A percentile compares a stretch with the other conserved stretches of the same genome.
Conservation (phyloP, 2,888 invertebrate species). For the Zygogramma bicolorata region DNA sequence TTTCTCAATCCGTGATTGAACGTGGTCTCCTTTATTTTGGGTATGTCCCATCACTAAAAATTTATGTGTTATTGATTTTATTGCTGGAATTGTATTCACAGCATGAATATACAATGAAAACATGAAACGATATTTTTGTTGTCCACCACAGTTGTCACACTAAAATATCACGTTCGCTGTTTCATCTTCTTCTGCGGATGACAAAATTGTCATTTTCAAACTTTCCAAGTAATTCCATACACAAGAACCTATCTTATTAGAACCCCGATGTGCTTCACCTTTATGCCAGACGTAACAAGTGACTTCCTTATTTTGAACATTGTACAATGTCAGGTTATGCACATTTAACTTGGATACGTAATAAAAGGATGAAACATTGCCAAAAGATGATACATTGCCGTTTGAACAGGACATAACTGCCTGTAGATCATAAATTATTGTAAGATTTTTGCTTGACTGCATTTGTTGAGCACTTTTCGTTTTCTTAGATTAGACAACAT, state of each 20-base stretch:
- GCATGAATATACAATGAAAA: not conserved
- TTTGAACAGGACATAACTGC: too few relatives aligned
- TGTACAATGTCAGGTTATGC: slow-evolving; percentile 53
- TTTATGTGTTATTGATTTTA: slow-evolving; percentile 24
- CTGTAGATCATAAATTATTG: not conserved
- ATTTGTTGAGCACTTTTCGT: not conserved
- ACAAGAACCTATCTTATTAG: slow-evolving; percentile 54
- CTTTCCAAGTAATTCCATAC: not conserved
- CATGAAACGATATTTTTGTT: slow-evolving; percentile 28
- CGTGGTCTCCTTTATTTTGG: slow-evolving; percentile 31
- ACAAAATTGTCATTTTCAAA: not conserved
- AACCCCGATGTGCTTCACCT: slow-evolving; percentile 51
- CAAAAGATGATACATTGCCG: too few relatives aligned
- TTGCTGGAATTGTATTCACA: not conserved
- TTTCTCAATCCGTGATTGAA: slow-evolving; percentile 29
- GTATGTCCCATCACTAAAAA: slow-evolving; percentile 29
- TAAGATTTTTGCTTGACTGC: not conserved
- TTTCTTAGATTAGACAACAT: too few relatives aligned
- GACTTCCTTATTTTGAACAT: slow-evolving; percentile 47
- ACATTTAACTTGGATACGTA: slow-evolving; percentile 52
- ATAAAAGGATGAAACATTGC: too few relatives aligned
- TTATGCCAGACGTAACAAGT: slow-evolving; percentile 52
- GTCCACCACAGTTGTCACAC: slow-evolving; percentile 35
- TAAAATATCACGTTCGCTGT: too few relatives aligned
- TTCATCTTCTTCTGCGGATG: too few relatives aligned